Percentiles rank a stretch among this genome's conserved stretches.
Conservation (phyloP, 2,888 invertebrate genomes). For the Ferrisia virgata region DNA sequence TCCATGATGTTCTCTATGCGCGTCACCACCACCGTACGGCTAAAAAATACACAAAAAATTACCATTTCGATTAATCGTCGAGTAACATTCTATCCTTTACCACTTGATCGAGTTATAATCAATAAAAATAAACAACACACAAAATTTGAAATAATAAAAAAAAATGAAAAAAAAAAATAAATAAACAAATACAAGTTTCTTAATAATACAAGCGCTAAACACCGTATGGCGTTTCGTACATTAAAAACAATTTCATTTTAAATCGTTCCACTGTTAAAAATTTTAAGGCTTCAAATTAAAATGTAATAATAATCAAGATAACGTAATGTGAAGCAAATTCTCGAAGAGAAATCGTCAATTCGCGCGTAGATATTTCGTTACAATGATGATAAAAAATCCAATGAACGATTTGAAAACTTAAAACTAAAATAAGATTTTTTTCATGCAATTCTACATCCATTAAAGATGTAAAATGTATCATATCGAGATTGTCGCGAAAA, state of each 20-base stretch:
- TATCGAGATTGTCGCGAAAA: neutral
- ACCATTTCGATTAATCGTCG: neutral
- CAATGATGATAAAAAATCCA: neutral
- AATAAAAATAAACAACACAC: neutral
- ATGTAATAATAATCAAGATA: neutral
- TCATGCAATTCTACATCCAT: neutral
- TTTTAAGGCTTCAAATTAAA: slow-evolving; percentile 52
- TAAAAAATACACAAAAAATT: slow-evolving; percentile 31
- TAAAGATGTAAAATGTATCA: neutral
- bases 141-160: too few species aligned
- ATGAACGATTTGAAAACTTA: neutral
- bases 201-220: neutral
- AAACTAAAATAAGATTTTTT: neutral
- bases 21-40: slow-evolving; percentile 44
- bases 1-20: slow-evolving; percentile 40
- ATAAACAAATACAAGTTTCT: neutral
- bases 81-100: neutral
- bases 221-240: neutral
- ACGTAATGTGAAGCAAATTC: neutral
- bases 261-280: neutral
- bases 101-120: neutral
- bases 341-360: neutral
- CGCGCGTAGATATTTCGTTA: neutral
- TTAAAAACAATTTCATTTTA: neutral
- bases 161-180: too few species aligned